Evolutionary conservation across 2,888 invertebrate species (phyloP).

Genomic region (Seira sanloemensis): DNA sequence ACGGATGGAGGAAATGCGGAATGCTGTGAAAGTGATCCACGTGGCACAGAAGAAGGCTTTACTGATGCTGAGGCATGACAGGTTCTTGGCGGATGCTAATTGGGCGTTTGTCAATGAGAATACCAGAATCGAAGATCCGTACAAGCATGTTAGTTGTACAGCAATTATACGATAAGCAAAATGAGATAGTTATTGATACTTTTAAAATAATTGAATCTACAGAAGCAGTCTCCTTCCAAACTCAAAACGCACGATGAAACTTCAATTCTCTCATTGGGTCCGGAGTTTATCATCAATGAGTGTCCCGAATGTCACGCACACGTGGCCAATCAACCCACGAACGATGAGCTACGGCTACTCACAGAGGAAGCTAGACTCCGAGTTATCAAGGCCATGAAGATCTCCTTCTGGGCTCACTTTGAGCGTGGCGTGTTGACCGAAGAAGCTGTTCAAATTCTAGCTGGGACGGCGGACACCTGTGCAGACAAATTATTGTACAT

Average conservation of each 20-base stretch:
- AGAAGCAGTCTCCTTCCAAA: not conserved
- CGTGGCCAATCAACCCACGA: slow-evolving; percentile 79
- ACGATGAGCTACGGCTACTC: slow-evolving; percentile 80
- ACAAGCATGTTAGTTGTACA: slow-evolving; percentile 75
- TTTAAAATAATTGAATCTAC: not conserved
- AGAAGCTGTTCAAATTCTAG: slow-evolving; percentile 79
- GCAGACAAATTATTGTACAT: slow-evolving; percentile 77
- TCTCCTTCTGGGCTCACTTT: slow-evolving; percentile 81
- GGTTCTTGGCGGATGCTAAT: slow-evolving; percentile 81
- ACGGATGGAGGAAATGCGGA: slow-evolving; percentile 79
- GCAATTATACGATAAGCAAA: no score
- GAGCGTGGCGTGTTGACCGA: slow-evolving; percentile 81
- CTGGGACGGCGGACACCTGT: slow-evolving; percentile 79
- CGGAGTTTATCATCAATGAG: slow-evolving; percentile 47
- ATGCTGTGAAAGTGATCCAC: slow-evolving; percentile 78
- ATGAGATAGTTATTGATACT: not conserved
- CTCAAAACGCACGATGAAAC: slow-evolving; percentile 26
- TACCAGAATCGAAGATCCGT: slow-evolving; percentile 80
- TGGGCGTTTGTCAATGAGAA: slow-evolving; percentile 80
- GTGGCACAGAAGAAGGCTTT: slow-evolving; percentile 78
- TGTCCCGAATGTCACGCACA: slow-evolving; percentile 59
- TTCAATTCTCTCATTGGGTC: slow-evolving; percentile 45
- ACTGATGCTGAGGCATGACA: slow-evolving; percentile 80
- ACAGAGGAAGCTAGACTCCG: slow-evolving; percentile 80
- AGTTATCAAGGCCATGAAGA: slow-evolving; percentile 80